A percentile compares a stretch with the other conserved stretches of the same genome.
Conservation (phyloP, 2,888 invertebrate species). For the Trilocha varians region DNA sequence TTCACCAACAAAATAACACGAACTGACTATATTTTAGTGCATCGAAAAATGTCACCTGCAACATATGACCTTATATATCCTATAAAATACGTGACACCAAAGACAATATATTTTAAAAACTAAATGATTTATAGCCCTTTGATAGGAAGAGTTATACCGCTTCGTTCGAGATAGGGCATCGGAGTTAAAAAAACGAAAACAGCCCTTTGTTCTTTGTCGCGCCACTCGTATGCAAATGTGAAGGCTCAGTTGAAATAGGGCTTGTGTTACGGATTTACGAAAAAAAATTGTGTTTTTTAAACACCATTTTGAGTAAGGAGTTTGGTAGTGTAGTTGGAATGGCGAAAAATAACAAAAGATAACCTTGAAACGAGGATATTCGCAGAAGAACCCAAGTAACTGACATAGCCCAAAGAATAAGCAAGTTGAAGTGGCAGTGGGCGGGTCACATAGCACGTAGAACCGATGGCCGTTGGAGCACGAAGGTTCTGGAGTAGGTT, state of each 20-base stretch:
- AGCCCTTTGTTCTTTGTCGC: conserved; percentile 67
- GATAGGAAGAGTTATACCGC: conserved; percentile 45
- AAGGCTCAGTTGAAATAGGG: conserved; percentile 52
- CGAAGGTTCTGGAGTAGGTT: no score
- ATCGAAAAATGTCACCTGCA: conserved; percentile 2
- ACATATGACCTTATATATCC: not conserved
- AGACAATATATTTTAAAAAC: conserved; percentile 23
- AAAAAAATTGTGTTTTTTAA: conserved; percentile 22
- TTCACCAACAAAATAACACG: no score
- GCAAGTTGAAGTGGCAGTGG: no score
- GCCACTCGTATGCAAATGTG: conserved; percentile 64
- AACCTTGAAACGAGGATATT: no score
- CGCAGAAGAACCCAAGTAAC: no score
- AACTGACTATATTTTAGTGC: not conserved
- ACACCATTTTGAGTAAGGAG: conserved; percentile 13
- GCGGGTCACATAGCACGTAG: no score
- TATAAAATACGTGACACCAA: conserved; percentile 3
- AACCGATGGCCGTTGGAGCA: no score
- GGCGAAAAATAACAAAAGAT: no score
- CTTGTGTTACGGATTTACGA: conserved; percentile 47
- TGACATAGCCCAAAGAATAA: no score
- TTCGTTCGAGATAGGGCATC: conserved; percentile 54
- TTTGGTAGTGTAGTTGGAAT: conserved; percentile 2
- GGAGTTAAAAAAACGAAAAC: conserved; percentile 24
- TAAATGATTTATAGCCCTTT: conserved; percentile 48